Conservation (phyloP, 1,140 invertebrate species). For the Whitmania pigra region DNA sequence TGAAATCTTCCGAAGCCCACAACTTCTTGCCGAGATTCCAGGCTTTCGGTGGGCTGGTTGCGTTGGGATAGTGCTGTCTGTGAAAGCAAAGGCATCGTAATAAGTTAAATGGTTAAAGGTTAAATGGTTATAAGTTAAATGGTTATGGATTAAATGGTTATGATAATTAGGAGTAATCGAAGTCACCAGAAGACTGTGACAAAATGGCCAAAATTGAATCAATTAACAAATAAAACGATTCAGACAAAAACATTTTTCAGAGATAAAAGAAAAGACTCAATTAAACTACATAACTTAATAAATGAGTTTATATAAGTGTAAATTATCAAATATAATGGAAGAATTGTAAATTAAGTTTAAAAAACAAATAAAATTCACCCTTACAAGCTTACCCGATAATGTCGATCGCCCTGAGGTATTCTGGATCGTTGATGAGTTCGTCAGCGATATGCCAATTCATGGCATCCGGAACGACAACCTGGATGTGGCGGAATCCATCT, state of each 20-base stretch:
- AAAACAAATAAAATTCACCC: background rate
- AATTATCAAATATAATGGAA: background rate
- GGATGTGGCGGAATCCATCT: background rate
- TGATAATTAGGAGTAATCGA: too few relatives aligned
- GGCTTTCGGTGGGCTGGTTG: slow-evolving; percentile 2
- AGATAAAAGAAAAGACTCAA: too few relatives aligned
- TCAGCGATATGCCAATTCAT: slow-evolving; percentile 12
- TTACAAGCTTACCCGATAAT: slow-evolving; percentile 9
- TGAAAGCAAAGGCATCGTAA: too few relatives aligned
- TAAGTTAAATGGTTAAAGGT: too few relatives aligned
- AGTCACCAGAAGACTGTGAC: too few relatives aligned
- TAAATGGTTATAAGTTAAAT: too few relatives aligned
- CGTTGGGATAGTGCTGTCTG: slow-evolving; percentile 16
- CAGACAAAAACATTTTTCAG: too few relatives aligned
- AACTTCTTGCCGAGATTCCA: slow-evolving; percentile 23
- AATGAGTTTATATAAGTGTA: background rate
- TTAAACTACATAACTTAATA: too few relatives aligned
- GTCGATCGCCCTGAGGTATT: slow-evolving; percentile 1
- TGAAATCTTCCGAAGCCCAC: slow-evolving; percentile 41
- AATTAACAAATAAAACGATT: too few relatives aligned
- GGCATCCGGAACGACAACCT: slow-evolving; percentile 16
- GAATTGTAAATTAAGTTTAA: background rate
- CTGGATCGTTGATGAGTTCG: background rate
- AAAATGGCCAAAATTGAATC: too few relatives aligned
- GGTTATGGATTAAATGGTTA: too few relatives aligned